A percentile compares a stretch with the other conserved stretches of the same genome.
phyloP scores from a whole-genome alignment of 2,888 invertebrate genomes.

The Thecophora atra region DNA sequence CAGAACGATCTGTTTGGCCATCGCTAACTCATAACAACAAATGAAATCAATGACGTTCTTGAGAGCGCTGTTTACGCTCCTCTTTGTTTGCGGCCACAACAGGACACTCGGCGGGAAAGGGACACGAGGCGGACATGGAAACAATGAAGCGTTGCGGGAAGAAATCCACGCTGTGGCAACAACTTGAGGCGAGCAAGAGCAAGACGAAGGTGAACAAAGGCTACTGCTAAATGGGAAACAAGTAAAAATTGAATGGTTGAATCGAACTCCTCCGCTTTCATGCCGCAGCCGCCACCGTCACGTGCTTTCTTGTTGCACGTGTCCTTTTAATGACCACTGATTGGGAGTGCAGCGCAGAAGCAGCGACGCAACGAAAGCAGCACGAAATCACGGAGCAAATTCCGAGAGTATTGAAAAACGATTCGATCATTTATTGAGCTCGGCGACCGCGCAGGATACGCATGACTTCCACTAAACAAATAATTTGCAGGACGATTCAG shows the following conservation, averaged over 20 bases:
- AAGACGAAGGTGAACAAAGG: neutral
- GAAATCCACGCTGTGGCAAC: constrained; percentile 45
- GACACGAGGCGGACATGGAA: constrained; percentile 24
- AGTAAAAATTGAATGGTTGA: constrained; percentile 13
- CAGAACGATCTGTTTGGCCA: constrained; percentile 24
- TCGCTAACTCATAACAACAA: constrained; percentile 30
- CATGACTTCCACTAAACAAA: constrained; percentile 35
- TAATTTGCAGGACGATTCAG: constrained; percentile 19
- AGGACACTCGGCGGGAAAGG: constrained; percentile 29
- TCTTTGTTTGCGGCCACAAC: constrained; percentile 38
- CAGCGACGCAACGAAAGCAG: neutral
- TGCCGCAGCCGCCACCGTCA: constrained; percentile 49
- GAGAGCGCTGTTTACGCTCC: constrained; percentile 20
- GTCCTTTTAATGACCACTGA: constrained; percentile 63
- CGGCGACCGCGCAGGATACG: constrained; percentile 26
- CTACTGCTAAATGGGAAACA: constrained; percentile 15
- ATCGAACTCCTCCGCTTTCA: constrained; percentile 31
- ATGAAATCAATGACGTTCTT: constrained; percentile 31
- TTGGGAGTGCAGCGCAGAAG: constrained; percentile 21
- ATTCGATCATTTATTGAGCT: constrained; percentile 25
- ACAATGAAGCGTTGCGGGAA: constrained; percentile 48
- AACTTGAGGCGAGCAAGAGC: constrained; percentile 18
- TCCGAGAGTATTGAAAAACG: constrained; percentile 32
- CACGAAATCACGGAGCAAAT: constrained; percentile 13
- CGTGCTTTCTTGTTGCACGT: constrained; percentile 64